A percentile compares a stretch with the other conserved stretches of the same genome.
Conservation (phyloP, 2,113 vertebrate genomes). For the Podocnemis expansa region DNA sequence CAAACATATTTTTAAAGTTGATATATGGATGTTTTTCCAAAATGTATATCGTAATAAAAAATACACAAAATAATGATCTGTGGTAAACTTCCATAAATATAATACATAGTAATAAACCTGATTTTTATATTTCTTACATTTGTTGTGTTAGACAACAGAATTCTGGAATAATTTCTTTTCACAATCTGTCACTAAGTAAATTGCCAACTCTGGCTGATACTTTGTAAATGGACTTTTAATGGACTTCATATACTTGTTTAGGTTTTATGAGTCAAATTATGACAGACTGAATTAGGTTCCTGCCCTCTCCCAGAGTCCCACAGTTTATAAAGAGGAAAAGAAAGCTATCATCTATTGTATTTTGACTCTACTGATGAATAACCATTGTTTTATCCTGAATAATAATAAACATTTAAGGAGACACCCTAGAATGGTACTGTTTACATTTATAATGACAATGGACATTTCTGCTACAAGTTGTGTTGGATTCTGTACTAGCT, state of each 20-base stretch:
- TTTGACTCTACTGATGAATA: not conserved
- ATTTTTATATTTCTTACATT: not conserved
- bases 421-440: not conserved
- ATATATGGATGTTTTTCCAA: too few relatives aligned
- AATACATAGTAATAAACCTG: not conserved
- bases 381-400: not conserved
- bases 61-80: not conserved
- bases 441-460: not conserved
- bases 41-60: not conserved
- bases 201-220: not conserved
- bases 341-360: not conserved
- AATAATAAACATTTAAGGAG: not conserved
- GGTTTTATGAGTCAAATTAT: not conserved
- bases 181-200: not conserved
- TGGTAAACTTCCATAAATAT: not conserved
- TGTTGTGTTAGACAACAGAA: not conserved
- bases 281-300: fast-evolving
- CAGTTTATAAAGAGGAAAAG: not conserved
- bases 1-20: not conserved
- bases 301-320: not conserved
- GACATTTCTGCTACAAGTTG: fast-evolving
- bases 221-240: not conserved
- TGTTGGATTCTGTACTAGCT: not conserved
- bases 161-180: not conserved
- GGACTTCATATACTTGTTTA: not conserved